phyloP scores from a whole-genome alignment of 2,797 vertebrate species.

The Cercopithecus diana region DNA sequence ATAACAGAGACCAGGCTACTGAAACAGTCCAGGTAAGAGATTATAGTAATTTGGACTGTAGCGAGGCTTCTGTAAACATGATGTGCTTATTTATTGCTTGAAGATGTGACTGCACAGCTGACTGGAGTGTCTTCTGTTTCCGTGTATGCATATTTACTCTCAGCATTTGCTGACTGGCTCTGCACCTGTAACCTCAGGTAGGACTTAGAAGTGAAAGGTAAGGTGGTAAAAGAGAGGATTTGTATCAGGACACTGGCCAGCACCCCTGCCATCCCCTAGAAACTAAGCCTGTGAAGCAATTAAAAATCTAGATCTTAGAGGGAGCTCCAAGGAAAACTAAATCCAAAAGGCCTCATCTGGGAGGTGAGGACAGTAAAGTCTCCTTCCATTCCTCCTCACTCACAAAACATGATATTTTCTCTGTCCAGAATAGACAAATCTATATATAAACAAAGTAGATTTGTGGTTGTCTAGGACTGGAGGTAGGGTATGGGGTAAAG shows the following conservation, averaged over 20 bases:
- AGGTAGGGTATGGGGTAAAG: not conserved
- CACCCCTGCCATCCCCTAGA: not conserved
- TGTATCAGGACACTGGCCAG: not conserved
- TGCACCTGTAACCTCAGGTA: not conserved
- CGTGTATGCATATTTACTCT: too few species aligned
- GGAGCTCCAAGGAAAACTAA: not conserved
- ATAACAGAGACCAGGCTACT: not conserved
- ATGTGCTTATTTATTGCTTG: not conserved
- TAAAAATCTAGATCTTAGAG: not conserved
- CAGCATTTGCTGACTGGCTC: not conserved
- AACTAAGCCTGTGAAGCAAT: not conserved
- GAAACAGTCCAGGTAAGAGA: not conserved
- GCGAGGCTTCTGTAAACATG: not conserved
- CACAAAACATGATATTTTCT: not conserved
- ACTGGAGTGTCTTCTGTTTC: not conserved
- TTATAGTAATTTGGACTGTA: not conserved
- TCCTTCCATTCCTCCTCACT: not conserved
- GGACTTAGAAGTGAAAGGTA: not conserved
- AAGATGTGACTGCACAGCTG: too few species aligned
- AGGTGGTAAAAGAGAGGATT: not conserved
- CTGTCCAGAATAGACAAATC: not conserved
- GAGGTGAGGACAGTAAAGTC: not conserved
- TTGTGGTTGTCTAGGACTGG: not conserved
- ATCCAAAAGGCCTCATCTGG: not conserved
- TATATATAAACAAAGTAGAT: not conserved